Base-by-base conservation (phyloP, 2,797 vertebrate genomes). In the Parauchenoglanis punctatus region DNA sequence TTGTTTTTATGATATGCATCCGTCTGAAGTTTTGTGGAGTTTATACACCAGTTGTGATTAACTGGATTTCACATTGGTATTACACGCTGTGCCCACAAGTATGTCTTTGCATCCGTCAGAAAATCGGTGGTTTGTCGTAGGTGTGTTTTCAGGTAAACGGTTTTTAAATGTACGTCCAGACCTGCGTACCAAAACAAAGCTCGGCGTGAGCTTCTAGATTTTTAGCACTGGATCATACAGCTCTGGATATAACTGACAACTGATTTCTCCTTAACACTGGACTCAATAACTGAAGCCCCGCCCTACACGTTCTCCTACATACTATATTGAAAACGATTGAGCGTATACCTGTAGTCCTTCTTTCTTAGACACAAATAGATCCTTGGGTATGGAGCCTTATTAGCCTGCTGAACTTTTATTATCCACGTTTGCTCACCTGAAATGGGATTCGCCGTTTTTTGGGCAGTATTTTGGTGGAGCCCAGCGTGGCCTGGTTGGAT, bases 1-100 rank as follows among this genome's bases (percentile, higher is more conserved):
- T 67, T 49, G 20, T 86, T 83, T 77, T 54, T 49, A 70, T 20
- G 40, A 59, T 40, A 7, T 75, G 67, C 83, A 73, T 46, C 40
- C 7, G 59, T 52, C 65, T 49, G 7, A 65, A n/a, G 6, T 46
- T 81, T n/a, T 15, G 3, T n/a, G 40, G 59, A 11, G 61, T 52
- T 54, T 52, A 23, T 31, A 31, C 8, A 52, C 81, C 81, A 44
- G 65, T 70, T 28, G 78, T 28, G 8, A 25, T 20, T 3, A 25
- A 52, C 20, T 10, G 70, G 70, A n/a, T 67, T 18, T 28, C 3
- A 6, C 44, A 46, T 7, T 44, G 40, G 58, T 81, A 28, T 49
- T 65, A 13, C 25, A 11, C 1, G 1, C 35, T 8, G 58, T 1
- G n/a, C 7, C 54, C n/a, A 31, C 49, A 20, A 78, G 8, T n/a